phyloP scores from a whole-genome alignment of 2,888 invertebrate species.

The Nymphalis polychloros region DNA sequence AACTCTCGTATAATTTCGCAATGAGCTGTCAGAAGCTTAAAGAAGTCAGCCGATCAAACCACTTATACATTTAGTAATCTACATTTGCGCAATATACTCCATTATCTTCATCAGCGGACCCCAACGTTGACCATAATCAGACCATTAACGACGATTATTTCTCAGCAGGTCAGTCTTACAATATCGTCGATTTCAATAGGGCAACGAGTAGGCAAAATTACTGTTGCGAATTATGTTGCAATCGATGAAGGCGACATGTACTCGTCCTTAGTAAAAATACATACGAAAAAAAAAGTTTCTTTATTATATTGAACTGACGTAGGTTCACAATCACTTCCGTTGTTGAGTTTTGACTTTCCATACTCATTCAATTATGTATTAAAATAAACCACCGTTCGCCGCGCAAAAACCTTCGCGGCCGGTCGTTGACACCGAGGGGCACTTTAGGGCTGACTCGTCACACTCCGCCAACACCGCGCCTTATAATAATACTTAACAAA shows the following conservation, averaged over 20 bases:
- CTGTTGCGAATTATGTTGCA: slow-evolving; percentile 52
- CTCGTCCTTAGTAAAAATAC: neutral
- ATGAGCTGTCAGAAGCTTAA: slow-evolving; percentile 13
- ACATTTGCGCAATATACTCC: slow-evolving; percentile 33
- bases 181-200: slow-evolving; percentile 58
- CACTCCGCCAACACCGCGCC: slow-evolving; percentile 60
- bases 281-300: neutral
- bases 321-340: slow-evolving; percentile 34
- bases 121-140: slow-evolving; percentile 33
- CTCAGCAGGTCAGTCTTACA: slow-evolving; percentile 26
- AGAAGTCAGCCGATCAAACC: slow-evolving; percentile 20
- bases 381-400: slow-evolving; percentile 73
- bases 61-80: slow-evolving; percentile 32
- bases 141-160: slow-evolving; percentile 35
- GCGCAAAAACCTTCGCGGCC: slow-evolving; percentile 73
- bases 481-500: slow-evolving; percentile 52
- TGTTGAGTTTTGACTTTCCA: slow-evolving; percentile 65
- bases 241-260: neutral
- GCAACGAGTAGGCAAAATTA: slow-evolving; percentile 63
- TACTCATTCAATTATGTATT: slow-evolving; percentile 73
- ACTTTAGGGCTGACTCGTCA: slow-evolving; percentile 77
- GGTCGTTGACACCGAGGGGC: slow-evolving; percentile 77
- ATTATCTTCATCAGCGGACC: slow-evolving; percentile 38
- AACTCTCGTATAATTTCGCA: slow-evolving; percentile 14
- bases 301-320: slow-evolving; percentile 20